Base-by-base conservation (phyloP, 2,113 vertebrate species). In the Cinclus cinclus region DNA sequence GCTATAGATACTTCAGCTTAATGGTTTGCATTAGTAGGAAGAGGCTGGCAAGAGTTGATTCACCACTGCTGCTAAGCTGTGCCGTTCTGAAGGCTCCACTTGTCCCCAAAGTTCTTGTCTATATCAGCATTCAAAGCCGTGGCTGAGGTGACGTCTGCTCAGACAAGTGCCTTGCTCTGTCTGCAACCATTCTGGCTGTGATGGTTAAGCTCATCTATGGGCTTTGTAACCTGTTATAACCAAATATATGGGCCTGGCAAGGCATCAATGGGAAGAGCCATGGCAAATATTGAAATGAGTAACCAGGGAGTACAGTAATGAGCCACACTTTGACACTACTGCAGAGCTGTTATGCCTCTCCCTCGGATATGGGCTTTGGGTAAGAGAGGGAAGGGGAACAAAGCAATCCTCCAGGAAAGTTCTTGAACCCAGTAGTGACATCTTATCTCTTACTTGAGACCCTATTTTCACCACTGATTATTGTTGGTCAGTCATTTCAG, bases 181-280 rank as follows among this genome's bases (percentile, higher is more conserved):
- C 8, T 50, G 30, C 15, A 47, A 3, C 27, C 15, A 44, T 71
- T n/a, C 46, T 71, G 62, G 17, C 25, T 75, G 27, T 20, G 58
- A 68, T 20, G 15, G 41, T 15, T 64, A 47, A 67, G 24, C 4
- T 89, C 14, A 16, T 7, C 37, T 22, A 5, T 42, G 27, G 33
- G 7, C 18, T 50, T 74, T 87, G 13, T 64, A 28, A 8, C 9
- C 7, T 10, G 67, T 41, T 28, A 33, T 4, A 75, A 13, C 8
- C 33, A 74, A 70, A 59, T 0, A 7, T 13, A 59, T 0, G 2
- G 5, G 33, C 44, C 13, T 76, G 16, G 20, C 2, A 16, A 92
- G 9, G 19, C 19, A 64, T 15, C 35, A 20, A 62, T 31, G 37
- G 41, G 53, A 90, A 83, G 41, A 37, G 22, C 3, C 68, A 84